Evolutionary conservation across 2,797 vertebrate species (phyloP).

Genomic region (Emydoidea blandingii): DNA sequence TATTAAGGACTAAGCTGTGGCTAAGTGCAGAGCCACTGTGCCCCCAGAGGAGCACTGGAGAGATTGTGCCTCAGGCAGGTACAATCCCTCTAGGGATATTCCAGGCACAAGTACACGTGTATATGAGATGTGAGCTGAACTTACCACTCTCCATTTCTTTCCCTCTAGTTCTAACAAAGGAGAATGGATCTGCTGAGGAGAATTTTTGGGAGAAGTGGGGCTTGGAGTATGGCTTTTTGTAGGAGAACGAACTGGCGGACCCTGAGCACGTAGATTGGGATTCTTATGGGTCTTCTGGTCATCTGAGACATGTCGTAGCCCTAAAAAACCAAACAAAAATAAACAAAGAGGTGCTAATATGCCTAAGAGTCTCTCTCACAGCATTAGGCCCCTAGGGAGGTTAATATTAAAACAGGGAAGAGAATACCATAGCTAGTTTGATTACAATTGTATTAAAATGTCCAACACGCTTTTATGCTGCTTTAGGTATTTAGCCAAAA

Average conservation of each 20-base stretch:
- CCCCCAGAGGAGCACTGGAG: not conserved
- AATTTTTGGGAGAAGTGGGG: conserved; percentile 70
- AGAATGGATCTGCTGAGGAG: conserved; percentile 80
- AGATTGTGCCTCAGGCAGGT: not conserved
- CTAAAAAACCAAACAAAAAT: conserved; percentile 72
- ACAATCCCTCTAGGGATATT: not conserved
- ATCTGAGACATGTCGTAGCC: conserved; percentile 92
- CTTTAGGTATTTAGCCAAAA: not conserved
- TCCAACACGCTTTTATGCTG: not conserved
- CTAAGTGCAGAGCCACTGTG: not conserved
- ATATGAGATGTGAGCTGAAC: conserved; percentile 63
- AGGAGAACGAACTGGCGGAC: conserved; percentile 74
- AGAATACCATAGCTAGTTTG: not conserved
- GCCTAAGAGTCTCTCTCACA: not conserved
- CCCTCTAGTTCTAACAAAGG: conserved; percentile 94
- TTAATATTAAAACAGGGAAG: not conserved
- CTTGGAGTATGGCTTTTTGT: conserved; percentile 80
- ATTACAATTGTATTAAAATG: not conserved
- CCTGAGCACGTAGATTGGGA: conserved; percentile 86
- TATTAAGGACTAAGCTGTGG: not conserved
- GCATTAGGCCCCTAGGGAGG: not conserved
- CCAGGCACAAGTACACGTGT: rapidly evolving
- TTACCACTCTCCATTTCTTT: conserved; percentile 98
- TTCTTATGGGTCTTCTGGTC: conserved; percentile 95
- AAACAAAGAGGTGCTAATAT: not conserved